These are phyloP conservation scores for Sphinx pinastri DNA, from an alignment of 2,888 invertebrate species.

Conservation along the genomic window DNA sequence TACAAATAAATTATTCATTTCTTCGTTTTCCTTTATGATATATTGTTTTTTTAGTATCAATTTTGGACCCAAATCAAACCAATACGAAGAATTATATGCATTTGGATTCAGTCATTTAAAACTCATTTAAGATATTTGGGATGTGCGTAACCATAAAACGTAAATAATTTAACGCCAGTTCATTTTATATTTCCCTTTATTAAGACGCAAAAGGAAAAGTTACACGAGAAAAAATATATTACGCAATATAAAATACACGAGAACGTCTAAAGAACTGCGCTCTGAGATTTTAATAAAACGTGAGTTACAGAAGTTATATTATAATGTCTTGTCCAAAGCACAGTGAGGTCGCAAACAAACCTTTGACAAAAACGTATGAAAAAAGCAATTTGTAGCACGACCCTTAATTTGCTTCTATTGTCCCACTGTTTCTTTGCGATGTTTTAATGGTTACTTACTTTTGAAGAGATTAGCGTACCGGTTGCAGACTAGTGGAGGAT, in stretches of 20 bases:
- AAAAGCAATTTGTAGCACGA: slow-evolving; percentile 45
- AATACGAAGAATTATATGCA: no score
- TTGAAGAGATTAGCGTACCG: slow-evolving; percentile 16
- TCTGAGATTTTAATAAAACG: slow-evolving; percentile 13
- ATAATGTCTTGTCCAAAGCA: not conserved
- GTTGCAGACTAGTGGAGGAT: slow-evolving; percentile 7
- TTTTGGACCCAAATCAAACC: no score
- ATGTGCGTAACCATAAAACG: not conserved
- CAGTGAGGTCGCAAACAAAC: not conserved
- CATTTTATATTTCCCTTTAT: not conserved
- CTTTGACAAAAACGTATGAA: not conserved
- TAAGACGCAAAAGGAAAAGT: not conserved
- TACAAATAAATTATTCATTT: no score
- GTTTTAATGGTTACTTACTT: slow-evolving; percentile 34
- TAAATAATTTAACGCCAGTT: not conserved
- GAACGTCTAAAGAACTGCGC: not conserved
- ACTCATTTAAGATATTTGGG: no score
- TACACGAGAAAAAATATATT: not conserved
- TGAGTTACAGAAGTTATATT: slow-evolving; percentile 4
- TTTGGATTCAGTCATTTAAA: no score
- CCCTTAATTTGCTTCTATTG: slow-evolving; percentile 46
- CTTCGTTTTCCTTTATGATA: no score
- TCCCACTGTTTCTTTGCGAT: slow-evolving; percentile 40
- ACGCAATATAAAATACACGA: not conserved
- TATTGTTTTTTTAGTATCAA: no score